Conservation (phyloP, 2,113 vertebrate genomes). For the Paedocypris sp. region DNA sequence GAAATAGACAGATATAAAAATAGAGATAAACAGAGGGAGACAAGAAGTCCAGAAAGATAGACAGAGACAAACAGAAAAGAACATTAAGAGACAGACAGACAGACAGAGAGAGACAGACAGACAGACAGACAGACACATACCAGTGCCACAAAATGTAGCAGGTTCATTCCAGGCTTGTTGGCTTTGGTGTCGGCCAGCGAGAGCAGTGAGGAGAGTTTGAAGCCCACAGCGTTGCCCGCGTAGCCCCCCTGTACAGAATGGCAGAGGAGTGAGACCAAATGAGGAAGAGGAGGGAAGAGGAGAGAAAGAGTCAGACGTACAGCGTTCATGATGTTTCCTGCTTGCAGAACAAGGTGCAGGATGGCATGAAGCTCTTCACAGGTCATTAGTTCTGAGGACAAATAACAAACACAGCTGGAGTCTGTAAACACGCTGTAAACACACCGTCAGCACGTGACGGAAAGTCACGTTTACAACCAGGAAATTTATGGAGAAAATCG, state of each 20-base stretch:
- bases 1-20: too few species aligned
- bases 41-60: too few species aligned
- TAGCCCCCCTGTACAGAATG: constrained; percentile 77
- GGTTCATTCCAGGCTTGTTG: constrained; percentile 96
- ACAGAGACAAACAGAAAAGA: too few species aligned
- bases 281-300: not conserved
- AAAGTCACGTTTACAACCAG: too few species aligned
- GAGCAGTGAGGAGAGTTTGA: constrained; percentile 91
- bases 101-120: too few species aligned
- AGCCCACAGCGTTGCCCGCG: constrained; percentile 93
- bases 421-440: too few species aligned
- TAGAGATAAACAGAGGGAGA: too few species aligned
- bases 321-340: constrained; percentile 97
- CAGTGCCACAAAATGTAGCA: constrained; percentile 94
- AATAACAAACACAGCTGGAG: too few species aligned
- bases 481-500: too few species aligned
- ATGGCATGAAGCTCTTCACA: constrained; percentile 93
- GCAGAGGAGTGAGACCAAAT: not conserved
- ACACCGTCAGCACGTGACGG: too few species aligned
- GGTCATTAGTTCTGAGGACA: constrained; percentile 74
- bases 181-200: constrained; percentile 93
- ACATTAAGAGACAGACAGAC: too few species aligned
- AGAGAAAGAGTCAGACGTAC: constrained; percentile 51
- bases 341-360: constrained; percentile 90
- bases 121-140: constrained; percentile 58